These are phyloP conservation scores for Melanerpes aurifrons DNA, from an alignment of 2,113 vertebrate genomes.

Conservation along the genomic window DNA sequence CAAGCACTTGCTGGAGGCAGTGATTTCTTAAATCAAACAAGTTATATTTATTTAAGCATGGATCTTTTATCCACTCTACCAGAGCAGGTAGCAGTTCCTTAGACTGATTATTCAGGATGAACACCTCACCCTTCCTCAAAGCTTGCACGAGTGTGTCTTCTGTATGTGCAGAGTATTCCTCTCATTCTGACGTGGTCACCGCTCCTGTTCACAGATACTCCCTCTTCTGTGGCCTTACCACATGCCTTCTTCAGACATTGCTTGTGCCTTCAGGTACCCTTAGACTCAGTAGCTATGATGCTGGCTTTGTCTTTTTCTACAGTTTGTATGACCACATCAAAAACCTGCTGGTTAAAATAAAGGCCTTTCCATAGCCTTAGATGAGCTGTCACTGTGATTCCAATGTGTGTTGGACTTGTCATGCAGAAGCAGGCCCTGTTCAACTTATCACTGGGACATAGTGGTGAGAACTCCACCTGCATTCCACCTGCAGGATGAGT, in stretches of 20 bases:
- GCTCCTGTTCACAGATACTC: neutral
- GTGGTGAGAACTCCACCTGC: neutral
- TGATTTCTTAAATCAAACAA: conserved; percentile 12
- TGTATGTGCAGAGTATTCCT: neutral
- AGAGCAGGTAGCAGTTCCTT: neutral
- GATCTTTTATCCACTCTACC: neutral
- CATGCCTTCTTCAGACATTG: neutral
- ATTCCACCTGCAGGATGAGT: neutral
- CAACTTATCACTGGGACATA: neutral
- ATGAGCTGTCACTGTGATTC: accelerated
- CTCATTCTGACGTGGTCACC: neutral
- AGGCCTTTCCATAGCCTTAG: neutral
- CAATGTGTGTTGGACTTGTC: neutral
- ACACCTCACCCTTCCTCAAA: neutral
- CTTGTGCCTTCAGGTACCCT: neutral
- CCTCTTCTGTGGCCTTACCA: neutral
- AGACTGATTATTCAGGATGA: neutral
- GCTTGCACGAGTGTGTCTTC: neutral
- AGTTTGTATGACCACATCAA: neutral
- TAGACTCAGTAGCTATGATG: neutral
- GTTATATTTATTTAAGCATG: conserved; percentile 8
- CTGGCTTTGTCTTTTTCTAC: neutral
- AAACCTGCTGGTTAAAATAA: neutral
- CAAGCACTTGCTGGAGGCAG: neutral
- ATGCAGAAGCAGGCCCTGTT: neutral